Evolutionary conservation across 2,888 invertebrate genomes (phyloP), one percentile per base, ranked within the genome.

Genomic region (Coenonympha arcania): DNA sequence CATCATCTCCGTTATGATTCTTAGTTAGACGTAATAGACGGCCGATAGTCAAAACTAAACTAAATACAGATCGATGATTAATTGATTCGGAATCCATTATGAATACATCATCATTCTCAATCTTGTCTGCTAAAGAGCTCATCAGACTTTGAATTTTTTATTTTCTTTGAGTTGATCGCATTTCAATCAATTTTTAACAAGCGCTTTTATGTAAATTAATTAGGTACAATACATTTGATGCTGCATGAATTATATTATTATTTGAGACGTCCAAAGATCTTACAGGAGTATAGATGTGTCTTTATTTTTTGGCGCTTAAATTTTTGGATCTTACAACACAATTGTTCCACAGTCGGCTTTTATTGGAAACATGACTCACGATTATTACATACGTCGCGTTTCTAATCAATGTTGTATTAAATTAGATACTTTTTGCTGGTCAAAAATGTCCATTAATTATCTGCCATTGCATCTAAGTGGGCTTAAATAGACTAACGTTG

Each of bases 1-100:
- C 37, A 19, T 36, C 15, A 9, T 37, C 3, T 19, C 19, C 20
- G 37, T 20, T 20, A 37, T 19, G 37, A 37, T 20, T 20, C 15
- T 36, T 19, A 19, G 20, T 37, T 19, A 20, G 20, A 37, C 37
- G 20, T 37, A 20, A 20, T 20, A 13, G 20, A 37, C 20, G 20
- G 6, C 11, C 20, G 37, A 20, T 37, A 37, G 20, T 20, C 13
- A 37, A 37, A 37, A 37, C 37, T 37, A 37, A 37, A 37, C 37
- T 37, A 20, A 37, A 33, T 37, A 20, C 20, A 37, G 20, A 37
- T 8, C 15, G 20, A 20, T 37, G 13, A 37, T 37, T 37, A 13
- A 37, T 37, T 37, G 20, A 37, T 37, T 20, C 20, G 11, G 20
- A 20, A 6, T 11, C 20, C 18, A 20, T 19, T 11, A 20, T 37